These are phyloP conservation scores for Galleria mellonella DNA, from an alignment of 1,140 invertebrate species.

Conservation along the genomic window DNA sequence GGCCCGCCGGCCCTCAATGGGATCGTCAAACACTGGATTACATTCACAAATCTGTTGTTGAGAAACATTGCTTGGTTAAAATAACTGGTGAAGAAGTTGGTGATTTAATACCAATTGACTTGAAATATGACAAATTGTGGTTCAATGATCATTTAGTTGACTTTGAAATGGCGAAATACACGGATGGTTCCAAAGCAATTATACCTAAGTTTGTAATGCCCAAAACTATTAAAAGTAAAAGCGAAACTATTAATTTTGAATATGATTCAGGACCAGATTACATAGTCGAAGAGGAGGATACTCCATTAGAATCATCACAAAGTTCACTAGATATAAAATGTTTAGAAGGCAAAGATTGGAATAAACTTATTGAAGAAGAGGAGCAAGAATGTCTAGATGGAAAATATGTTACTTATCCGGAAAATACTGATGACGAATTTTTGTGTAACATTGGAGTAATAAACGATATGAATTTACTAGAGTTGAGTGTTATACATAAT, in stretches of 20 bases:
- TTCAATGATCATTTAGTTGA: conserved; percentile 60
- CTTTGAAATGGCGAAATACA: conserved; percentile 53
- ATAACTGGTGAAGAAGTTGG: conserved; percentile 27
- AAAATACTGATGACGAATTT: conserved; percentile 26
- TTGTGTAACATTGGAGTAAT: conserved; percentile 41
- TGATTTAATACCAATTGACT: conserved; percentile 41
- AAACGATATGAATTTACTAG: conserved; percentile 33
- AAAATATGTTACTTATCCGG: conserved; percentile 28
- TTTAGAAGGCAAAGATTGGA: conserved; percentile 43
- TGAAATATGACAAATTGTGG: conserved; percentile 53
- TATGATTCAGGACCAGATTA: conserved; percentile 54
- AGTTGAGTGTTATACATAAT: conserved; percentile 39
- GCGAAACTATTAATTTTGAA: conserved; percentile 11
- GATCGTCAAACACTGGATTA: conserved; percentile 49
- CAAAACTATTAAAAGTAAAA: conserved; percentile 3
- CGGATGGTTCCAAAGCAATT: conserved; percentile 37
- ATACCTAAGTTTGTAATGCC: conserved; percentile 28
- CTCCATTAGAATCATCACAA: conserved; percentile 6
- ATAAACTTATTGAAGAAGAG: conserved; percentile 39
- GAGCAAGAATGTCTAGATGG: conserved; percentile 6
- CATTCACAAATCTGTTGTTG: conserved; percentile 55
- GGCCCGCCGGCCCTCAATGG: conserved; percentile 47
- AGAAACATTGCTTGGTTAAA: conserved; percentile 52
- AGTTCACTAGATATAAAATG: conserved; percentile 18
- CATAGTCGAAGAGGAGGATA: conserved; percentile 37